Conservation (phyloP, 92 coral and sea anemone genomes). For the Actinernus sp. region DNA sequence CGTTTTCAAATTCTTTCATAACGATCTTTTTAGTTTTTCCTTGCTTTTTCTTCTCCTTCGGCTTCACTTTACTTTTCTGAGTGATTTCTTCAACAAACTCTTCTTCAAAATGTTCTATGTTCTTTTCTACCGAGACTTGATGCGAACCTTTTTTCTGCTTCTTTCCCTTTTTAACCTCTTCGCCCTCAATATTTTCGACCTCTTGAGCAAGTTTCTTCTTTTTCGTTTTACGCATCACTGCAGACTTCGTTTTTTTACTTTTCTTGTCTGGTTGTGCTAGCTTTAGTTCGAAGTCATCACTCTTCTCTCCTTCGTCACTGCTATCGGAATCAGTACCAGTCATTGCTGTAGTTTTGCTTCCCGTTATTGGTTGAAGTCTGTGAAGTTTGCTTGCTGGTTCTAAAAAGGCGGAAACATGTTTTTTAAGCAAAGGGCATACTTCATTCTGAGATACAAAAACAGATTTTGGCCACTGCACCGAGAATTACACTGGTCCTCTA, state of each 20-base stretch:
- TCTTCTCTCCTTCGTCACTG: conserved; percentile 28
- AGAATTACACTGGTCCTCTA: no score
- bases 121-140: not conserved
- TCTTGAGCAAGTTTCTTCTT: not conserved
- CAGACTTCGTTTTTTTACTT: conserved; percentile 3
- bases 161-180: conserved; percentile 2
- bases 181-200: not conserved
- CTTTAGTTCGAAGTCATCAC: conserved; percentile 89
- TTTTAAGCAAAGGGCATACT: not conserved
- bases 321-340: conserved; percentile 42
- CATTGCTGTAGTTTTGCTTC: conserved; percentile 39
- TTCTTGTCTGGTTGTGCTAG: conserved; percentile 19
- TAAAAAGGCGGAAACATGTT: conserved; percentile 3
- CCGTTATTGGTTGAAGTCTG: conserved; percentile 66
- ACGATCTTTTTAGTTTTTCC: conserved; percentile 7
- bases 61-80: not conserved
- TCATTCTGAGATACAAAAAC: no score
- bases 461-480: no score
- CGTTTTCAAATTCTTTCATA: conserved; percentile 3
- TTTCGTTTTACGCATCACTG: conserved; percentile 3
- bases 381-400: conserved; percentile 53
- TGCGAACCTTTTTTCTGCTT: conserved; percentile 17
- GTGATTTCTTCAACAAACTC: not conserved
- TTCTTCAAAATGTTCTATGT: conserved; percentile 6
- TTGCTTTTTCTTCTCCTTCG: conserved; percentile 13